Evolutionary conservation across 1,140 invertebrate genomes (phyloP), one percentile per base, ranked within the genome.

Genomic region (Drosophila sucinea): DNA sequence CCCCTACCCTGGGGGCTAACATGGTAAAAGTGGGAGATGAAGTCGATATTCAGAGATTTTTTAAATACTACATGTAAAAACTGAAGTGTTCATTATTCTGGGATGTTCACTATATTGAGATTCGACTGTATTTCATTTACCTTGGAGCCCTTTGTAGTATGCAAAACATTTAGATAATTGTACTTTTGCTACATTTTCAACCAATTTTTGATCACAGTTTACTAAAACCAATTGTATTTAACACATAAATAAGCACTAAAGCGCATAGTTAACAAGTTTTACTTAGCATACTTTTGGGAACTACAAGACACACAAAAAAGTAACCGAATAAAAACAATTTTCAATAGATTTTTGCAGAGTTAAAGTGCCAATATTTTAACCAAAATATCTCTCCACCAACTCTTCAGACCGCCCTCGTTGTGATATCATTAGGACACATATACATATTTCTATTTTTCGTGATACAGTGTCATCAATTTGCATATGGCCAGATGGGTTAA

Each of bases 381-480:
- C 17, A 17, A 17, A 17, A 17, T 17, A 17, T 17, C 17, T 17
- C 17, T 17, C 17, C 17, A 0, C 4, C 3, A 5, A 17, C 41
- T 23, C 1, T 47, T 23, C 1, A 25, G 23, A 1, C 23, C 17
- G 1, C 44, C 44, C 44, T 47, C 23, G 17, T 47, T 0, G 5
- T 25, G 6, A 47, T 35, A 47, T 23, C 3, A 7, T 7, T 47
- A 47, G 23, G 7, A 47, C 2, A 47, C 17, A 47, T 47, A 11
- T 23, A 47, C 23, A 3, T 41, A 41, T 17, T n/a, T 51, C 5
- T 25, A 51, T 51, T 27, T 51, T 27, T 51, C 25, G 44, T 51
- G 44, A 27, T 84, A 80, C 69, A 67, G 69, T 77, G 77, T 85
- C 70, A 66, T 25, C 58, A 5, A 30, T 61, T 44, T 67, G 62